These are phyloP conservation scores for Esox masquinongy DNA, from an alignment of 2,797 vertebrate species.

Conservation along the genomic window DNA sequence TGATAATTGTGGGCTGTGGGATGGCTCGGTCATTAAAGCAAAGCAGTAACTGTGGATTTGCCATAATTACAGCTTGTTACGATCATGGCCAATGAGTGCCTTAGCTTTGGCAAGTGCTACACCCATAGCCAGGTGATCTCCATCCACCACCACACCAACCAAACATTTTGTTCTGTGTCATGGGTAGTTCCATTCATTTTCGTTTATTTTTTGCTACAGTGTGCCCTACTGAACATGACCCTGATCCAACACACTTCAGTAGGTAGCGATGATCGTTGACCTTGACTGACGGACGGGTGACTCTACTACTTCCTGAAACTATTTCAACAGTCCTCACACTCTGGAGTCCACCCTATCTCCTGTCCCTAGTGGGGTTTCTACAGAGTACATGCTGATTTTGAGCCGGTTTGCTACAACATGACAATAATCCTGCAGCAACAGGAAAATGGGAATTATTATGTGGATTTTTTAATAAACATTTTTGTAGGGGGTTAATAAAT, in stretches of 20 bases:
- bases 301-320: background rate
- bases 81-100: conserved; percentile 71
- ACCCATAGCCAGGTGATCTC: conserved; percentile 7
- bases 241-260: conserved; percentile 1
- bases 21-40: conserved; percentile 73
- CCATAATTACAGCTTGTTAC: conserved; percentile 77
- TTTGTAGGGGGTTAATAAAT: no score
- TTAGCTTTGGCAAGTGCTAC: conserved; percentile 37
- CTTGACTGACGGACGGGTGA: background rate
- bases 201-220: background rate
- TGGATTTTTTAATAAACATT: no score
- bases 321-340: background rate
- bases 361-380: background rate
- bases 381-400: no score
- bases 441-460: no score
- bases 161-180: background rate
- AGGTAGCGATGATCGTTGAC: background rate
- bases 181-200: background rate
- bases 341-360: background rate
- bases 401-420: no score
- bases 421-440: no score
- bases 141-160: background rate
- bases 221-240: conserved; percentile 1
- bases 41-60: conserved; percentile 66
- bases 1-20: conserved; percentile 72